Evolutionary conservation across 1,140 invertebrate genomes (phyloP).

Genomic region (Solenopsis fugax): DNA sequence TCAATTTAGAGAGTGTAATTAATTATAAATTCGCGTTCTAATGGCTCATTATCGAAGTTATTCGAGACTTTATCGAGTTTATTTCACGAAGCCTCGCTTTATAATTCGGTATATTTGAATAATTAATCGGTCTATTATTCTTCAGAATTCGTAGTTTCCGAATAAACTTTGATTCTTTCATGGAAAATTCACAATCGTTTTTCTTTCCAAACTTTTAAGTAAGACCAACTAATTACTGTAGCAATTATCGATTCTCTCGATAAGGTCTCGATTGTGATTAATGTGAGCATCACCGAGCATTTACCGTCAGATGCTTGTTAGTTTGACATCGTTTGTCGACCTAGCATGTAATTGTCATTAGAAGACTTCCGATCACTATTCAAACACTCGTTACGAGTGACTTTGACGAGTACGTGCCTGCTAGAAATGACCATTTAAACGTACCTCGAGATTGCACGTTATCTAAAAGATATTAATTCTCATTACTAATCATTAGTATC

Average conservation of each 20-base stretch:
- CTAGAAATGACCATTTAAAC: conserved; percentile 1
- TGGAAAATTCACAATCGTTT: neutral
- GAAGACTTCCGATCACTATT: conserved; percentile 17
- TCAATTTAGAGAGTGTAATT: neutral
- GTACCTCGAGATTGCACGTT: neutral
- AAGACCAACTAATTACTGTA: neutral
- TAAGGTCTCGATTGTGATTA: conserved; percentile 11
- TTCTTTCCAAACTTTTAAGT: neutral
- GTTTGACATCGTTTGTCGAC: conserved; percentile 30
- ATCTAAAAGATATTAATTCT: neutral
- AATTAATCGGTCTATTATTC: neutral
- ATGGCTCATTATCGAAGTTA: conserved; percentile 4
- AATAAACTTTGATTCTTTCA: neutral
- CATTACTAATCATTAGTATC: neutral
- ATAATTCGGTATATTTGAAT: neutral
- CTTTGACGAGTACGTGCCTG: conserved; percentile 21
- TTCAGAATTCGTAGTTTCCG: neutral
- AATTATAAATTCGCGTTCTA: conserved; percentile 15
- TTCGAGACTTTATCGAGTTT: neutral
- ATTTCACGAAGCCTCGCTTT: neutral
- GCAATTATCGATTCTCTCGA: neutral
- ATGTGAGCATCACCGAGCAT: neutral
- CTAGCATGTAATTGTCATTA: conserved; percentile 22
- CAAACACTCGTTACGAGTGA: conserved; percentile 19
- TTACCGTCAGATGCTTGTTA: conserved; percentile 14